Conservation (phyloP, 2,113 vertebrate species). For the Lathamus discolor region DNA sequence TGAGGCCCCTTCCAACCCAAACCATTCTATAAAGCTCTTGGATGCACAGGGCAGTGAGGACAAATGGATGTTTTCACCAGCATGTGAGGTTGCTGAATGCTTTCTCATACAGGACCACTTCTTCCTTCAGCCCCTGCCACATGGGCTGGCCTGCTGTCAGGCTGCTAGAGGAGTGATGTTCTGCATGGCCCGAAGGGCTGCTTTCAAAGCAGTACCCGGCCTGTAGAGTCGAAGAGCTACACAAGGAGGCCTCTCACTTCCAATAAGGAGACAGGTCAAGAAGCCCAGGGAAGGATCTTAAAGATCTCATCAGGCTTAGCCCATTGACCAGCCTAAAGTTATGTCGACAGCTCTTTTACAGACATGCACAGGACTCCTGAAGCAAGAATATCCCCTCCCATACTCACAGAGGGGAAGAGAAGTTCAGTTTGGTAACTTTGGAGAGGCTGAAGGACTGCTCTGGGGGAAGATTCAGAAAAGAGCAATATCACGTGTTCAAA, state of each 20-base stretch:
- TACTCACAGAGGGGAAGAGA: neutral
- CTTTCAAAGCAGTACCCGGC: neutral
- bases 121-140: neutral
- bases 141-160: neutral
- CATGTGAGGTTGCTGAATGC: neutral
- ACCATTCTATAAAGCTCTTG: neutral
- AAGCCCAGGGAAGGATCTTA: neutral
- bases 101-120: neutral
- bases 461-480: neutral
- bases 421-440: neutral
- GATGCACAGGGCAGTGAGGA: neutral
- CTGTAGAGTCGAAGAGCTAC: accelerated
- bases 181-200: neutral
- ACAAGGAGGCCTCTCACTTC: neutral
- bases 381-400: neutral
- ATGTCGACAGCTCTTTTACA: neutral
- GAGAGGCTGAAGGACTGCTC: neutral
- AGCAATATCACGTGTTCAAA: accelerated
- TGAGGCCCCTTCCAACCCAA: neutral
- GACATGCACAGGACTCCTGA: neutral
- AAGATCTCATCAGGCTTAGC: neutral
- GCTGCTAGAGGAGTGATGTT: neutral
- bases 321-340: neutral
- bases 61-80: neutral
- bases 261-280: neutral